Percentiles rank a stretch among this genome's conserved stretches.
Evolutionary conservation across 2,113 vertebrate genomes (phyloP).

Genomic region (Aythya baeri): DNA sequence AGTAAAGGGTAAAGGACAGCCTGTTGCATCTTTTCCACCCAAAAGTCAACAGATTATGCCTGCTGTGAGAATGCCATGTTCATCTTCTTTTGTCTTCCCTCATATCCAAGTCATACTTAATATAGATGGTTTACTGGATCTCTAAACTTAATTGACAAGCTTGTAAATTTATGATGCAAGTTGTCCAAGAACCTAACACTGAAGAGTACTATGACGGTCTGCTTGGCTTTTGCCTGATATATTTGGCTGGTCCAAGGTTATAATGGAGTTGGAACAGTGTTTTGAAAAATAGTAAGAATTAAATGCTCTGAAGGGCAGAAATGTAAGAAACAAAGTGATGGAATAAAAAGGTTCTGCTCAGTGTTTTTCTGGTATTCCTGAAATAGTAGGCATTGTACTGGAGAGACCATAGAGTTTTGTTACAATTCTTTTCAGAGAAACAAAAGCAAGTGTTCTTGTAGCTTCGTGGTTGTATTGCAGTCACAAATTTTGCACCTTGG

Average conservation of each 20-base stretch:
- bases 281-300: neutral
- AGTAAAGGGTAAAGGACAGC: neutral
- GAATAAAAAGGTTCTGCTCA: neutral
- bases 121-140: constrained; percentile 36
- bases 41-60: neutral
- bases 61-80: constrained; percentile 1
- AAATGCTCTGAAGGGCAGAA: neutral
- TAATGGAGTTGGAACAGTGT: neutral
- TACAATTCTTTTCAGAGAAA: neutral
- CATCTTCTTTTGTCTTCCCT: constrained; percentile 16
- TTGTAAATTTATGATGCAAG: neutral
- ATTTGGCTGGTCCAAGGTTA: neutral
- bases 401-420: neutral
- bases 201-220: neutral
- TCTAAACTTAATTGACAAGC: constrained; percentile 36
- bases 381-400: fast-evolving
- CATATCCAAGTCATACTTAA: constrained; percentile 34
- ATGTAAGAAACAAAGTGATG: neutral
- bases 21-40: neutral
- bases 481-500: neutral
- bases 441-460: neutral
- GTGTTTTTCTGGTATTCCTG: neutral
- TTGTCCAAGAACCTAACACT: neutral
- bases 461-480: neutral
- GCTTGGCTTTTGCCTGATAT: neutral